Evolutionary conservation across 1,140 invertebrate genomes (phyloP).

Genomic region (Neuroterus valhalla): DNA sequence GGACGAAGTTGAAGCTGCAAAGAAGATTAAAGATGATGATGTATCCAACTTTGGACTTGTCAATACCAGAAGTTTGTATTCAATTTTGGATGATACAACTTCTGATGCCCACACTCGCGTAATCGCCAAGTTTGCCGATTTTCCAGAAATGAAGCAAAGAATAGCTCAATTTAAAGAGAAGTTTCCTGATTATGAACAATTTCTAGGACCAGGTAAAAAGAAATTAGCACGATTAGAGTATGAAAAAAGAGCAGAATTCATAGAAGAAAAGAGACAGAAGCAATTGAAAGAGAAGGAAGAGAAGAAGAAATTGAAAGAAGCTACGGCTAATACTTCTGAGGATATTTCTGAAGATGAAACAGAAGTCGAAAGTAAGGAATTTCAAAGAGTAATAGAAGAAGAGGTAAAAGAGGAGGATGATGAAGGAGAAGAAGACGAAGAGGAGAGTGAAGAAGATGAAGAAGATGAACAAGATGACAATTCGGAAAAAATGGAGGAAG

Average conservation of each 20-base stretch:
- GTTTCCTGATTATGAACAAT: constrained; percentile 62
- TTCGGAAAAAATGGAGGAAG: neutral
- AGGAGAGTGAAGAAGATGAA: constrained; percentile 23
- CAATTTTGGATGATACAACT: constrained; percentile 54
- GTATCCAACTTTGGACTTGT: constrained; percentile 64
- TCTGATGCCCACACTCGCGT: constrained; percentile 47
- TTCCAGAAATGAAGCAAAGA: constrained; percentile 53
- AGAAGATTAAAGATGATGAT: constrained; percentile 65
- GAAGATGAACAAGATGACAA: constrained; percentile 27
- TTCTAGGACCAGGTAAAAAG: constrained; percentile 48
- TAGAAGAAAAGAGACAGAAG: constrained; percentile 31
- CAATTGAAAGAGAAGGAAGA: constrained; percentile 7
- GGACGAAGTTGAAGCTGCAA: constrained; percentile 59
- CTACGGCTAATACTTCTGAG: constrained; percentile 12
- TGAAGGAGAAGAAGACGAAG: neutral
- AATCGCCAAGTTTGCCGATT: constrained; percentile 55
- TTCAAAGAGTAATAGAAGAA: constrained; percentile 16
- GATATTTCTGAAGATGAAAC: constrained; percentile 29
- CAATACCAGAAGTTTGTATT: constrained; percentile 45
- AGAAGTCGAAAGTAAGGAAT: constrained; percentile 25
- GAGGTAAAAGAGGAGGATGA: constrained; percentile 27
- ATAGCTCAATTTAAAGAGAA: constrained; percentile 62
- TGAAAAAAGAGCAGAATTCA: constrained; percentile 42
- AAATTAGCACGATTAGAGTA: constrained; percentile 42
- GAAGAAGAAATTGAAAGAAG: constrained; percentile 18